Conservation (phyloP, 1,140 invertebrate genomes). For the Theocolax elegans region DNA sequence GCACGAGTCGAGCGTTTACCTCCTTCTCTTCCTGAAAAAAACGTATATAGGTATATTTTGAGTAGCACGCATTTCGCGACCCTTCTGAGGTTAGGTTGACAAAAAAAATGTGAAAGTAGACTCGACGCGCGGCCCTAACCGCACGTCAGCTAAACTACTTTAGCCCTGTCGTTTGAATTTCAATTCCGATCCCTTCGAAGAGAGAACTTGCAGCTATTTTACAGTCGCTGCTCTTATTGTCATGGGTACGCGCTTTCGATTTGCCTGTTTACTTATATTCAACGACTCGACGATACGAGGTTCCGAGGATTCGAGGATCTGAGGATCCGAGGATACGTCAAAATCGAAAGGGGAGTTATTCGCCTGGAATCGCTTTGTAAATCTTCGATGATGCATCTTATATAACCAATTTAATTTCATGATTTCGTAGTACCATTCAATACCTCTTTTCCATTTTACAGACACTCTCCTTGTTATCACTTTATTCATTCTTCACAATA, state of each 20-base stretch:
- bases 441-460: background rate
- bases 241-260: background rate
- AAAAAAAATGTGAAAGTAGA: background rate
- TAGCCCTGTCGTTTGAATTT: slow-evolving; percentile 15
- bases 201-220: slow-evolving; percentile 3
- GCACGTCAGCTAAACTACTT: background rate
- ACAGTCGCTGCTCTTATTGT: slow-evolving; percentile 19
- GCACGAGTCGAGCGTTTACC: background rate
- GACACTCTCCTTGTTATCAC: too few species aligned
- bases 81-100: background rate
- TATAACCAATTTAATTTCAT: too few species aligned
- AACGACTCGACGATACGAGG: background rate
- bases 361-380: background rate
- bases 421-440: too few species aligned
- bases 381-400: background rate
- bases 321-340: background rate
- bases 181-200: slow-evolving; percentile 1
- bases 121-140: too few species aligned
- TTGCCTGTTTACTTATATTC: slow-evolving; percentile 12
- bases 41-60: background rate
- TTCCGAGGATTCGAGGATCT: background rate
- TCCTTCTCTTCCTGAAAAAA: background rate
- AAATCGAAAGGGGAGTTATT: background rate
- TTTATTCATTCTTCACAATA: background rate
- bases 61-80: background rate